phyloP scores from a whole-genome alignment of 2,888 invertebrate species.

The Ferrisia virgata region DNA sequence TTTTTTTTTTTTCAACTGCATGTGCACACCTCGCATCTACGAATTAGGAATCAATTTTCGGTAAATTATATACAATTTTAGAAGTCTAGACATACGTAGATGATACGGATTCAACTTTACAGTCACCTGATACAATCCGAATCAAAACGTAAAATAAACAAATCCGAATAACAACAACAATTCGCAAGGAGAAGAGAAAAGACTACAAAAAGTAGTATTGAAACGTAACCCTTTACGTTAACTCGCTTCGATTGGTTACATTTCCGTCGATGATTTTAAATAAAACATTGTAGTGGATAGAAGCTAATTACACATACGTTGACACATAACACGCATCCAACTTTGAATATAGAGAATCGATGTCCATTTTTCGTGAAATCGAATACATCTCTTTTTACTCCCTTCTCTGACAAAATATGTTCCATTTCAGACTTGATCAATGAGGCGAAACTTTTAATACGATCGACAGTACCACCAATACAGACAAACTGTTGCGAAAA shows the following conservation, averaged over 20 bases:
- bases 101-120: too few species aligned
- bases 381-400: constrained; percentile 59
- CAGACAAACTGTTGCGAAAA: constrained; percentile 76
- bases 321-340: constrained; percentile 79
- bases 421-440: constrained; percentile 81
- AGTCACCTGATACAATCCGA: too few species aligned
- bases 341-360: constrained; percentile 94
- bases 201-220: too few species aligned
- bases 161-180: too few species aligned
- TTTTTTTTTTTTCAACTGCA: too few species aligned
- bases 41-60: too few species aligned
- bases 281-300: background rate
- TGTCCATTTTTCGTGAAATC: constrained; percentile 90
- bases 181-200: too few species aligned
- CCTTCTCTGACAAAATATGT: background rate
- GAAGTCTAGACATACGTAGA: too few species aligned
- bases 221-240: background rate
- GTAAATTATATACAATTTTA: too few species aligned
- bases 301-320: constrained; percentile 71
- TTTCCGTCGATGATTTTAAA: background rate
- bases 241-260: background rate
- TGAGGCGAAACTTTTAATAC: constrained; percentile 90
- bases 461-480: constrained; percentile 91
- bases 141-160: too few species aligned
- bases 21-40: too few species aligned